phyloP scores from a whole-genome alignment of 2,113 vertebrate species.

The Pionites leucogaster region DNA sequence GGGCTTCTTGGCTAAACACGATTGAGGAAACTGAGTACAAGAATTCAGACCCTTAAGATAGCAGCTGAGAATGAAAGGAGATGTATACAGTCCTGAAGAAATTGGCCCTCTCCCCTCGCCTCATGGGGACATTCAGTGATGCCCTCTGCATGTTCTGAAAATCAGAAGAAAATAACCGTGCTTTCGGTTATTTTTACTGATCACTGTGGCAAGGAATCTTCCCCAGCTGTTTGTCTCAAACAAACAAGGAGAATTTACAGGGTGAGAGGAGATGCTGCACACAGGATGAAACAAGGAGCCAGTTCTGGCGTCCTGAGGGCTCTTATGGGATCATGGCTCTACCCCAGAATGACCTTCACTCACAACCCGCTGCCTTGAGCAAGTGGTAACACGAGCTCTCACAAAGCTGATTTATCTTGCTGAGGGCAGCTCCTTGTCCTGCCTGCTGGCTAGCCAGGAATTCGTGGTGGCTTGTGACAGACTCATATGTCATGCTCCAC shows the following conservation, averaged over 20 bases:
- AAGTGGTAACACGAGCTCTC: background rate
- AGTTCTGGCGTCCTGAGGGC: background rate
- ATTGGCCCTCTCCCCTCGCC: background rate
- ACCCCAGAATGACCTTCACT: background rate
- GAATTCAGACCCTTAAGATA: background rate
- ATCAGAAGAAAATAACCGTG: background rate
- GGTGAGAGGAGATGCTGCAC: background rate
- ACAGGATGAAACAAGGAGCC: background rate
- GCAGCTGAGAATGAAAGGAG: background rate
- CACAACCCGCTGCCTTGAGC: background rate
- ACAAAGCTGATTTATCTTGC: background rate
- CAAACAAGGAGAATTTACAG: background rate
- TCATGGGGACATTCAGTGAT: background rate
- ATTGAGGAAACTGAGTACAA: background rate
- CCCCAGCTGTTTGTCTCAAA: background rate
- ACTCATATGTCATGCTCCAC: background rate
- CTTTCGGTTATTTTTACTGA: background rate
- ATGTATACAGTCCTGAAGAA: background rate
- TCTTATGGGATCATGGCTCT: background rate
- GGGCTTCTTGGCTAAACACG: background rate
- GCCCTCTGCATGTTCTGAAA: background rate
- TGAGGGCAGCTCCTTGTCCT: background rate
- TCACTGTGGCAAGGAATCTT: background rate
- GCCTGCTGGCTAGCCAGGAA: background rate
- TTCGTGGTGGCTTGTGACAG: constrained; percentile 16